These are phyloP conservation scores for Hyles vespertilio DNA, from an alignment of 1,140 invertebrate genomes.

Conservation along the genomic window DNA sequence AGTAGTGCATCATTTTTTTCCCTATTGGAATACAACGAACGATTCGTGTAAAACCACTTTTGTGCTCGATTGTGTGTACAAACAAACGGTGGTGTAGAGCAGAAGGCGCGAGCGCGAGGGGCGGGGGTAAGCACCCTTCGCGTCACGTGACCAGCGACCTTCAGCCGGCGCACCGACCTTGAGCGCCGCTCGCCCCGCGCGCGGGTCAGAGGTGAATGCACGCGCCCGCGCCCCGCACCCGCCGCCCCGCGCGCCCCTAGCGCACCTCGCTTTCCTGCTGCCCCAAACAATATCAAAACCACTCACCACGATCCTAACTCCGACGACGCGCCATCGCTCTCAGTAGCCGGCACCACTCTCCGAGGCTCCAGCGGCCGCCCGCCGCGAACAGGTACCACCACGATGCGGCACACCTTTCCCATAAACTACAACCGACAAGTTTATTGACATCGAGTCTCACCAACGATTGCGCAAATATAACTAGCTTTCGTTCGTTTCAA, in stretches of 20 bases:
- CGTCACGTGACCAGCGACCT: constrained; percentile 69
- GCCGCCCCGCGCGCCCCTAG: constrained; percentile 14
- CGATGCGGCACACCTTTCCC: constrained; percentile 73
- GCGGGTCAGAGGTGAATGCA: constrained; percentile 74
- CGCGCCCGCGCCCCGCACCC: constrained; percentile 45
- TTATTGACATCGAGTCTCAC: constrained; percentile 72
- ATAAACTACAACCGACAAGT: constrained; percentile 73
- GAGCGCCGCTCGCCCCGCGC: constrained; percentile 65
- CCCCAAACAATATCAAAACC: constrained; percentile 29
- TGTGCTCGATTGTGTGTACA: constrained; percentile 35
- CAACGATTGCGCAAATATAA: constrained; percentile 63
- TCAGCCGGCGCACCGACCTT: constrained; percentile 72
- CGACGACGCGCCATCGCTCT: constrained; percentile 36
- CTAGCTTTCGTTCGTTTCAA: constrained; percentile 34
- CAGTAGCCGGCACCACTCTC: constrained; percentile 31
- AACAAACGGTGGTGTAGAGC: constrained; percentile 27
- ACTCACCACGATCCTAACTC: constrained; percentile 52
- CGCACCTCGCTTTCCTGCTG: constrained; percentile 22
- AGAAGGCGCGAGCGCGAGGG: constrained; percentile 27
- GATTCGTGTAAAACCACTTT: constrained; percentile 20
- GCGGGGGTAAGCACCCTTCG: constrained; percentile 61
- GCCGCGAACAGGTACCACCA: constrained; percentile 61
- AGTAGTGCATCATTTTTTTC: too few relatives aligned
- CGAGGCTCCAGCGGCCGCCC: constrained; percentile 50
- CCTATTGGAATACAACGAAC: too few relatives aligned